Conservation (phyloP, 1,140 invertebrate species). For the Palaemon carinicauda region DNA sequence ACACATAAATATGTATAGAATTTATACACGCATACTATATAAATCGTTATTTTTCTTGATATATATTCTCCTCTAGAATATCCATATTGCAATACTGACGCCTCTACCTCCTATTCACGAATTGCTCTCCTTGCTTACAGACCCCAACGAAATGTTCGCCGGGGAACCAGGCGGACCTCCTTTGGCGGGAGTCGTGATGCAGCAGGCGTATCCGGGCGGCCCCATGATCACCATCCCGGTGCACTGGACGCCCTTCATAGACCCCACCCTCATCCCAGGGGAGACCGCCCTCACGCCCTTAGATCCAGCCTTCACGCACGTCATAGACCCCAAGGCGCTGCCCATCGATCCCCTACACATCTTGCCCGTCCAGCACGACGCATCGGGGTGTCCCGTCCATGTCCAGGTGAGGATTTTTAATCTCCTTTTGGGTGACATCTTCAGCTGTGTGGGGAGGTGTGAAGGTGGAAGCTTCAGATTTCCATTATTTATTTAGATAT, state of each 20-base stretch:
- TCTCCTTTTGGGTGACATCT: not conserved
- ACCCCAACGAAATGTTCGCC: constrained; percentile 39
- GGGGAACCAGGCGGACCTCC: constrained; percentile 48
- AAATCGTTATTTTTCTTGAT: too few species aligned
- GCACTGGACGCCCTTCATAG: constrained; percentile 57
- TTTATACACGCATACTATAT: too few species aligned
- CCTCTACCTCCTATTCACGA: too few species aligned
- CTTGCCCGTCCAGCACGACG: constrained; percentile 59
- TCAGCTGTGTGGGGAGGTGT: not conserved
- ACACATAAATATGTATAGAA: too few species aligned
- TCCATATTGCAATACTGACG: too few species aligned
- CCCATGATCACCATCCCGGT: constrained; percentile 58
- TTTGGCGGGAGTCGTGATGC: constrained; percentile 58
- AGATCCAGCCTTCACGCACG: constrained; percentile 59
- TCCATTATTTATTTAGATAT: too few species aligned
- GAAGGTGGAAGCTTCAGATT: too few species aligned
- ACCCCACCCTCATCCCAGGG: constrained; percentile 58
- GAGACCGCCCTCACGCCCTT: constrained; percentile 59
- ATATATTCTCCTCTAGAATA: too few species aligned
- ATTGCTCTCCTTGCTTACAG: not conserved
- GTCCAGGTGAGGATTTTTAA: constrained; percentile 44
- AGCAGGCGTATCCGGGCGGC: constrained; percentile 57
- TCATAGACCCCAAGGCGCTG: constrained; percentile 57
- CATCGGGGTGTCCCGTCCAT: constrained; percentile 56
- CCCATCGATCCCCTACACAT: constrained; percentile 58